Evolutionary conservation across 2,113 vertebrate species (phyloP).

Genomic region (Catagonus wagneri): DNA sequence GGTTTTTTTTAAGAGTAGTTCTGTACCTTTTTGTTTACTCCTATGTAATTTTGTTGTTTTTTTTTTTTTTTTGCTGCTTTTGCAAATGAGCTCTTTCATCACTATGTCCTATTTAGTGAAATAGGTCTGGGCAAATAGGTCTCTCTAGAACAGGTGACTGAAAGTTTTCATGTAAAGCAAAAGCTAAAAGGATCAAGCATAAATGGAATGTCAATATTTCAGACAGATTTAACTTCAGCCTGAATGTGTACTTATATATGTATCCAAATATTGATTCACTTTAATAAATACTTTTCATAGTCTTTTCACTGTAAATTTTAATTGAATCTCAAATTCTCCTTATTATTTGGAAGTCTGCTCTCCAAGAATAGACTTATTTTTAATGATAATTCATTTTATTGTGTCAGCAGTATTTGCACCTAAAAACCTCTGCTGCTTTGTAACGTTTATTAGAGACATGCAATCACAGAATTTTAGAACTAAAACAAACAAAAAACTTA

Average conservation of each 20-base stretch:
- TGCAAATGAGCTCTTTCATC: not conserved
- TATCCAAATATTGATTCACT: not conserved
- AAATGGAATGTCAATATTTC: not conserved
- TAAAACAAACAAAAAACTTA: not conserved
- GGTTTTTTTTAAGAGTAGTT: not conserved
- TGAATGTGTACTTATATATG: not conserved
- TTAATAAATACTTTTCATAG: slow-evolving; percentile 1
- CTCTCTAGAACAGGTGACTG: not conserved
- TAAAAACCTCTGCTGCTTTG: not conserved
- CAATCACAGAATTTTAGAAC: not conserved
- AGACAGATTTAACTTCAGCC: slow-evolving; percentile 28
- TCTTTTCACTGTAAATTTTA: not conserved
- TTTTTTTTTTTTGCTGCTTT: not conserved
- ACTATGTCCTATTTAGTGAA: not conserved
- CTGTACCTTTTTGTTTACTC: not conserved
- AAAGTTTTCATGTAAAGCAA: not conserved
- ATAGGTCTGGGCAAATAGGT: not conserved
- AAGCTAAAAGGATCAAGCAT: not conserved
- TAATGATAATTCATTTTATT: not conserved
- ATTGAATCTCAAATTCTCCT: not conserved
- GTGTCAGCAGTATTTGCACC: not conserved
- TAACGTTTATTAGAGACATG: not conserved
- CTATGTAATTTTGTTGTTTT: not conserved
- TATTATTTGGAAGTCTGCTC: not conserved
- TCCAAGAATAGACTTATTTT: not conserved